Percentiles rank a stretch among this genome's conserved stretches.
These are phyloP conservation scores for Okamejei kenojei DNA, from an alignment of 2,797 vertebrate genomes.

Conservation along the genomic window DNA sequence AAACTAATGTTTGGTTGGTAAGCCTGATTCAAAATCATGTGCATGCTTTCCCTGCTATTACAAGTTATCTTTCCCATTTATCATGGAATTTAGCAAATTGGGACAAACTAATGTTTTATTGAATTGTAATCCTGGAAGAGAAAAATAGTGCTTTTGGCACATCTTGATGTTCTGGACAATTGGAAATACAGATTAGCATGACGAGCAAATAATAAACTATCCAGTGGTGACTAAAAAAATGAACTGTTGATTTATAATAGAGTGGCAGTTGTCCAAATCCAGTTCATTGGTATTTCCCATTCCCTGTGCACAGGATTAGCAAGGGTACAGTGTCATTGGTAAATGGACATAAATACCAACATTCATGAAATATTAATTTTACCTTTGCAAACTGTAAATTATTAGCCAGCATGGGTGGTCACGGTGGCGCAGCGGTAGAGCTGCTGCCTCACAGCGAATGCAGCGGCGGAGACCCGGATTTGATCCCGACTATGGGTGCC, in stretches of 20 bases:
- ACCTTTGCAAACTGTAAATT: not conserved
- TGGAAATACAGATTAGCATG: not conserved
- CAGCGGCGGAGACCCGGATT: no score
- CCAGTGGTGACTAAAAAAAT: not conserved
- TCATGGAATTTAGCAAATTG: no score
- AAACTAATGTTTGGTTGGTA: not conserved
- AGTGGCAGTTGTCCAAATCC: not conserved
- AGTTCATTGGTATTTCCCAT: not conserved
- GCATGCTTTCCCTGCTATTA: not conserved
- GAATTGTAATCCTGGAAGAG: not conserved
- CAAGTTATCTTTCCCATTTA: not conserved
- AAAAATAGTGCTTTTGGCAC: not conserved
- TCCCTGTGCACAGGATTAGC: no score
- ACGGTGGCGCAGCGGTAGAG: no score
- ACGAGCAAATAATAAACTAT: not conserved
- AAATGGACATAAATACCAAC: not conserved
- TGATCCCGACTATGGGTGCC: no score
- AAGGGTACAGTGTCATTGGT: not conserved
- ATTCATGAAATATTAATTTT: slow-evolving; percentile 24
- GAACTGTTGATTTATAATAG: not conserved
- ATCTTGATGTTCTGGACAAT: not conserved
- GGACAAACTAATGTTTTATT: not conserved
- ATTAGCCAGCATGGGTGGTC: not conserved
- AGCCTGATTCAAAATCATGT: not conserved
- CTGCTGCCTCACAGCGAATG: no score